These are phyloP conservation scores for Zeus faber DNA, from an alignment of 2,113 vertebrate species.

Conservation along the genomic window DNA sequence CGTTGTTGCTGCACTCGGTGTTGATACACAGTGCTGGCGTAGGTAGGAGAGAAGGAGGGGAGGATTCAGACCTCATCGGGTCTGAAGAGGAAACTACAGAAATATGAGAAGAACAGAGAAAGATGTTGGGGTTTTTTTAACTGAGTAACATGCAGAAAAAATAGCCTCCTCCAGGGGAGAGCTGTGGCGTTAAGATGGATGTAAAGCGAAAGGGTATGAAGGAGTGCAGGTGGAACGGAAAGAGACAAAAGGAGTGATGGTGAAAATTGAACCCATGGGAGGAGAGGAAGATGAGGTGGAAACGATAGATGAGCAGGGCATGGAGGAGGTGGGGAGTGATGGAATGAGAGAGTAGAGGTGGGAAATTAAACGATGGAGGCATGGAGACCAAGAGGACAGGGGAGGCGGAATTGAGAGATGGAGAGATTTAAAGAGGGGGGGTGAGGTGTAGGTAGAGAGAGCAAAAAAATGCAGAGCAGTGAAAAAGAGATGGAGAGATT, in stretches of 20 bases:
- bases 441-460: no score
- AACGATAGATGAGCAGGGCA: not conserved
- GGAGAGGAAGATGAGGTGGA: slow-evolving; percentile 3
- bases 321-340: not conserved
- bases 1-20: no score
- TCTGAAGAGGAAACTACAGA: slow-evolving; percentile 7
- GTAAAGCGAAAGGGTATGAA: not conserved
- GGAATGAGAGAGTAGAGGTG: not conserved
- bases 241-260: slow-evolving; percentile 30
- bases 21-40: no score
- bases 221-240: slow-evolving; percentile 15
- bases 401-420: no score
- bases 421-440: no score
- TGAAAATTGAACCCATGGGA: slow-evolving; percentile 12
- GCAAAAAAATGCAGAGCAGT: no score
- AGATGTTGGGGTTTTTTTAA: no score
- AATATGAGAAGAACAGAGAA: not conserved
- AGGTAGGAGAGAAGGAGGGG: not conserved
- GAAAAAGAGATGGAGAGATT: no score
- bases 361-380: not conserved
- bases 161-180: no score
- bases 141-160: no score
- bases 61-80: not conserved
- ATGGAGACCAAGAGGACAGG: no score
- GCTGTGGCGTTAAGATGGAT: not conserved